Conservation (phyloP, 2,113 vertebrate species). For the Gymnarchus niloticus region DNA sequence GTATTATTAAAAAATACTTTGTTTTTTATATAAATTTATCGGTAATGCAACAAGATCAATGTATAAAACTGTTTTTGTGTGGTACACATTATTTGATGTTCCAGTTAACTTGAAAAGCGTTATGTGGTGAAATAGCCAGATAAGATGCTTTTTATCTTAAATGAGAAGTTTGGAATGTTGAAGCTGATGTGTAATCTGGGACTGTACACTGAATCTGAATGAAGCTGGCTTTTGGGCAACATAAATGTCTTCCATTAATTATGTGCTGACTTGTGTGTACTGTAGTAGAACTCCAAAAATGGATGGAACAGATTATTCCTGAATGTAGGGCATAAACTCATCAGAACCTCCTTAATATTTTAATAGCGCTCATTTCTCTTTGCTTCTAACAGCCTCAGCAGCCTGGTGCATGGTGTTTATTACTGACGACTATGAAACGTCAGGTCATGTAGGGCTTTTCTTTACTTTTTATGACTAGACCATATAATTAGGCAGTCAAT, state of each 20-base stretch:
- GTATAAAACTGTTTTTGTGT: too few species aligned
- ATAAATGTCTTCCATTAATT: constrained; percentile 54
- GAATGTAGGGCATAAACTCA: constrained; percentile 17
- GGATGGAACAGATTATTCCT: constrained; percentile 57
- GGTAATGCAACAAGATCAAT: too few species aligned
- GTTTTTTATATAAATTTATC: too few species aligned
- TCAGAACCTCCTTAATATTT: constrained; percentile 24
- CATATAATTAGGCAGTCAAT: too few species aligned
- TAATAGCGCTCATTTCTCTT: constrained; percentile 31
- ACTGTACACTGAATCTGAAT: background rate
- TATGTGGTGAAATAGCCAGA: too few species aligned
- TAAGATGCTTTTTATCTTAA: too few species aligned
- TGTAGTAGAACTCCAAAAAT: constrained; percentile 48
- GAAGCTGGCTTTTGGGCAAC: background rate
- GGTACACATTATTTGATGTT: too few species aligned
- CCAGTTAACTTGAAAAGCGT: too few species aligned
- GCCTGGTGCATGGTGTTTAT: constrained; percentile 55
- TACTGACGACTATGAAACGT: constrained; percentile 50
- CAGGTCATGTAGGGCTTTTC: constrained; percentile 47
- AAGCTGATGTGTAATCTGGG: too few species aligned
- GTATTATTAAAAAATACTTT: too few species aligned
- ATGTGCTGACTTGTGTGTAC: constrained; percentile 41
- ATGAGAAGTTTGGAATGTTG: background rate
- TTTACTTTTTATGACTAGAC: too few species aligned
- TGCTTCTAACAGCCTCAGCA: constrained; percentile 27